Evolutionary conservation across 2,797 vertebrate genomes (phyloP).

Genomic region (Tolypeutes matacus): DNA sequence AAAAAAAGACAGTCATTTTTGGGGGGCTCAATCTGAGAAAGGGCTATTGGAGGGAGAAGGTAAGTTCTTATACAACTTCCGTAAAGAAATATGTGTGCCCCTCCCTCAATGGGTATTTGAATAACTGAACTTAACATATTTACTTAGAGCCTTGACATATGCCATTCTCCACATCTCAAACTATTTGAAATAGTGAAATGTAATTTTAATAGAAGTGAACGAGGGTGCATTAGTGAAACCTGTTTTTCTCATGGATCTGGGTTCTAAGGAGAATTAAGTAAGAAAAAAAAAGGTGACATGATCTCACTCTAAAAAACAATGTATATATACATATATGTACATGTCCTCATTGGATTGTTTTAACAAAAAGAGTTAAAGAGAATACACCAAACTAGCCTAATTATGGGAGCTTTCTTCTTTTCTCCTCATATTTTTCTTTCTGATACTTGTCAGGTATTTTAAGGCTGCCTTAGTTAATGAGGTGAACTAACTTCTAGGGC

Average conservation of each 20-base stretch:
- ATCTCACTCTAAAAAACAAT: neutral
- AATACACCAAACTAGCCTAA: neutral
- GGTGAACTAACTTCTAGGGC: conserved; percentile 30
- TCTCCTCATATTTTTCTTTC: conserved; percentile 10
- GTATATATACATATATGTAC: neutral
- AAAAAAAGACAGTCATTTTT: neutral
- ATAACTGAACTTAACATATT: neutral
- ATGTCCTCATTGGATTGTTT: neutral
- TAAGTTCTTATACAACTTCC: neutral
- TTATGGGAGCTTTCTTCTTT: neutral
- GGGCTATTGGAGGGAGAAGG: neutral
- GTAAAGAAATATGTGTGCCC: neutral
- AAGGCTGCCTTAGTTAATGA: conserved; percentile 49
- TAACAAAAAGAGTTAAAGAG: neutral
- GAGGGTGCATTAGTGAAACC: neutral
- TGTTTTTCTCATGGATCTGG: neutral
- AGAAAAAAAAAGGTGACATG: neutral
- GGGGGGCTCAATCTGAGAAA: neutral
- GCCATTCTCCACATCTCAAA: neutral
- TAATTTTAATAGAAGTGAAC: neutral
- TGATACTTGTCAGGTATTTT: neutral
- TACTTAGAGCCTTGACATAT: neutral
- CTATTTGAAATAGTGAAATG: neutral
- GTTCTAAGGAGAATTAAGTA: neutral
- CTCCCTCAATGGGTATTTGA: neutral